These are phyloP conservation scores for Trididemnum nubilum DNA, from an alignment of 23 tunicate species.

Conservation along the genomic window DNA sequence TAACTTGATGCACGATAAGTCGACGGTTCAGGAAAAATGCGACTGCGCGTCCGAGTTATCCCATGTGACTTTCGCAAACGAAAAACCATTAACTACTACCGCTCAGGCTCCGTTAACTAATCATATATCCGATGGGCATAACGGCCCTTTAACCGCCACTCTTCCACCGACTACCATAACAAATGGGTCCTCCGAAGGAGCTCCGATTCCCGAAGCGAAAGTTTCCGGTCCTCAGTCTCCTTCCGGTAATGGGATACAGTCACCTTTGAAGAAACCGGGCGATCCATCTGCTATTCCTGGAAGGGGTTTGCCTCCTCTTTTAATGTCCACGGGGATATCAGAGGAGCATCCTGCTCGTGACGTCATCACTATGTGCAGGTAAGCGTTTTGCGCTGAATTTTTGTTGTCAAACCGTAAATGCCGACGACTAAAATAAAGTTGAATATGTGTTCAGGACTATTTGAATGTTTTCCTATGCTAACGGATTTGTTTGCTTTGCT, in stretches of 20 bases:
- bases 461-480: no score
- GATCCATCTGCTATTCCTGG: conserved; percentile 57
- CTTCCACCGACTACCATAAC: background rate
- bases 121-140: background rate
- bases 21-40: background rate
- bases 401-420: no score
- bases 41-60: background rate
- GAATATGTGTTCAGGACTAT: no score
- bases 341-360: conserved; percentile 76
- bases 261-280: conserved; percentile 22
- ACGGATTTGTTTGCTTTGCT: no score
- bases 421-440: no score
- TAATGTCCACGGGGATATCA: conserved; percentile 63
- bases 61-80: background rate
- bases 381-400: no score
- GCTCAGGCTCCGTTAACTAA: background rate
- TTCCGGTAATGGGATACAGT: background rate
- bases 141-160: background rate
- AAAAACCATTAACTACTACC: background rate
- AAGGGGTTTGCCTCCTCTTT: conserved; percentile 67
- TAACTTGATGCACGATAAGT: background rate
- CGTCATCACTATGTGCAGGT: conserved; percentile 88
- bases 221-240: background rate
- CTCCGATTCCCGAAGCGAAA: background rate
- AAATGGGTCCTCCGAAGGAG: background rate